These are phyloP conservation scores for Iselma pallidipennis DNA, from an alignment of 2,888 invertebrate genomes.

Conservation along the genomic window DNA sequence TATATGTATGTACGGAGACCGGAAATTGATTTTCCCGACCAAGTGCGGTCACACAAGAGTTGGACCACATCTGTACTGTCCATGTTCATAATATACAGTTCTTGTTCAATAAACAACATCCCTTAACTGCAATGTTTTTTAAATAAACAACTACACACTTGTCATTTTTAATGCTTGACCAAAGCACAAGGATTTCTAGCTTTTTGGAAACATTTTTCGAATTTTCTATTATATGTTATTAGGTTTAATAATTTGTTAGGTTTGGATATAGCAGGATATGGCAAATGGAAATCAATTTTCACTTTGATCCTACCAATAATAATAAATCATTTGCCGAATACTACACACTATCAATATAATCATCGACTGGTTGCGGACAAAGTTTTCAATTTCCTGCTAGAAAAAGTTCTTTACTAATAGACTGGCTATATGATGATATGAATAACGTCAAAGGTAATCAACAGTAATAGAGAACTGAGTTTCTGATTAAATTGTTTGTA, in stretches of 20 bases:
- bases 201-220: no score
- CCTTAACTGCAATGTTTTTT: slow-evolving; percentile 22
- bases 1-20: no score
- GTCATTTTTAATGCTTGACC: no score
- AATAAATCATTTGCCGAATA: not conserved
- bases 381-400: not conserved
- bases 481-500: no score
- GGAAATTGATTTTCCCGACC: slow-evolving; percentile 50
- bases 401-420: not conserved
- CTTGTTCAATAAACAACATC: slow-evolving; percentile 41
- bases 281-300: not conserved
- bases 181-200: no score
- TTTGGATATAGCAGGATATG: not conserved
- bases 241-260: not conserved
- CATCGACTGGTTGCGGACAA: not conserved
- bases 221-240: no score
- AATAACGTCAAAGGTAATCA: no score
- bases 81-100: slow-evolving; percentile 37
- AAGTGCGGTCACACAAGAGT: slow-evolving; percentile 42
- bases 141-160: no score
- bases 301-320: not conserved
- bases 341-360: not conserved
- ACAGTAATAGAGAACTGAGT: no score
- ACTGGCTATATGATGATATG: no score
- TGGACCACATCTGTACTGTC: slow-evolving; percentile 43